These are phyloP conservation scores for Acropternis orthonyx DNA, from an alignment of 2,797 vertebrate genomes.

Conservation along the genomic window DNA sequence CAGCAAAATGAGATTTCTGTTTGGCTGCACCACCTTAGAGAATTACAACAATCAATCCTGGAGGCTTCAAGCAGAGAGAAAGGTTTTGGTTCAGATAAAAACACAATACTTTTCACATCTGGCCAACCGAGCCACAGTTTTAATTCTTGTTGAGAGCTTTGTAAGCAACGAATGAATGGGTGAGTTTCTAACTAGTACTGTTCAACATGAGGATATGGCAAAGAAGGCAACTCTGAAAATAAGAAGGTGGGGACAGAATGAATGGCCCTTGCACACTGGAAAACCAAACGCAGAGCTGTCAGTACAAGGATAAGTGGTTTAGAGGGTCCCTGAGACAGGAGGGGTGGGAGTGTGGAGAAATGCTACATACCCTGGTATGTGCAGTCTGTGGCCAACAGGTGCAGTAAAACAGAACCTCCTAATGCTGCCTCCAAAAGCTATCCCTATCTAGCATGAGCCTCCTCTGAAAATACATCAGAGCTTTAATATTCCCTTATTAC, in stretches of 20 bases:
- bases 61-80: neutral
- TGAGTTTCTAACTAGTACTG: neutral
- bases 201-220: neutral
- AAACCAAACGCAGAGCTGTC: neutral
- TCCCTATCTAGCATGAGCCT: neutral
- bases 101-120: neutral
- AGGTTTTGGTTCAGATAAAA: neutral
- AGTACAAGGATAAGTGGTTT: neutral
- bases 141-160: neutral
- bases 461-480: neutral
- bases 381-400: neutral
- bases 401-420: neutral
- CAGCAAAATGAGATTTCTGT: conserved; percentile 18
- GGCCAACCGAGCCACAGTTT: neutral
- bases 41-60: neutral
- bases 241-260: neutral
- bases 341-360: neutral
- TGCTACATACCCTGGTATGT: rapidly evolving
- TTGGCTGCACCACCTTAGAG: neutral
- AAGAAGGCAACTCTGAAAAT: neutral
- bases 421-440: neutral
- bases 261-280: neutral
- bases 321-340: neutral
- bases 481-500: neutral
- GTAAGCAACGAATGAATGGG: neutral